Evolutionary conservation across 2,888 invertebrate species (phyloP), one percentile per base, ranked within the genome.

Genomic region (Schrankia costaestrigalis): DNA sequence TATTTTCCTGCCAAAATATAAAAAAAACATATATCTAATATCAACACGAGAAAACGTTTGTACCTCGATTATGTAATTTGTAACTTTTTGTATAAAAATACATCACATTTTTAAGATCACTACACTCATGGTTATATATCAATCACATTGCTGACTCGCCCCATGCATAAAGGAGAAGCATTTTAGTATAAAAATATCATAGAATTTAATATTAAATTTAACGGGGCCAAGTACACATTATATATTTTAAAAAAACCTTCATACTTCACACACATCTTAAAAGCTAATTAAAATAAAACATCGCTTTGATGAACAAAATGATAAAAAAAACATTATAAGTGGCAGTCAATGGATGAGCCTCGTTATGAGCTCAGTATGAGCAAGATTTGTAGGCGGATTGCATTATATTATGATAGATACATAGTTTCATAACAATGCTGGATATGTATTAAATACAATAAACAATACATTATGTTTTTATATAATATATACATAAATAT

Each of bases 61-160:
- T 47, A 50, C 46, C 31, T 47, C 37, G 24, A 47, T 40, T 40
- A 32, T 33, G 44, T 51, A 57, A 53, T 60, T 63, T 41, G 46
- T 41, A 46, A 50, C 42, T 38, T 38, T 23, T 22, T 42, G 46
- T 65, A 67, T 56, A 65, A 66, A 68, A 67, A 65, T 68, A 65
- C 58, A 67, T 65, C 63, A 65, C 65, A 65, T 56, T 63, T 53
- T n/a, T 51, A 48, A 37, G 51, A 63, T 61, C 53, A 58, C 53
- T 42, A 42, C 10, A 10, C 36, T n/a, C 35, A 33, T 28, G 35
- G 23, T 42, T 41, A 31, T n/a, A 39, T 31, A 35, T 37, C 31
- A 30, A 36, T 25, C 39, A 45, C 47, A 27, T 23, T 15, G 13
- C 23, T 26, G 26, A 32, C 34, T 30, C 24, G 5, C 26, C 14